These are phyloP conservation scores for Pleuronectes platessa DNA, from an alignment of 2,113 vertebrate species.

Conservation along the genomic window DNA sequence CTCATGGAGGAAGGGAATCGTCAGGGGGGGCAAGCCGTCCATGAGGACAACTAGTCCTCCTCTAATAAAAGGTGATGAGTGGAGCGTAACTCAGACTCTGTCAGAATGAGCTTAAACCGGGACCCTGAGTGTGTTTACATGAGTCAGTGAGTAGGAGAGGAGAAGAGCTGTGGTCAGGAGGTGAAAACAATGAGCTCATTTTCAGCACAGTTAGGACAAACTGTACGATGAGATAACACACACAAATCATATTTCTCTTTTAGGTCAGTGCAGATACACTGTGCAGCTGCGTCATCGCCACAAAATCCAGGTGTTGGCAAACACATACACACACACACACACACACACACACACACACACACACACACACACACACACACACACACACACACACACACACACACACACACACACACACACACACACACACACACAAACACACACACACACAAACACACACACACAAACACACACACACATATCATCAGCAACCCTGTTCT, in stretches of 20 bases:
- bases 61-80: constrained; percentile 52
- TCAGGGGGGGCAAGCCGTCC: constrained; percentile 7
- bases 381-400: background rate
- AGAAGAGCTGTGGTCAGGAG: background rate
- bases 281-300: background rate
- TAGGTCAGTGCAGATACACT: constrained; percentile 18
- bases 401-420: too few species aligned
- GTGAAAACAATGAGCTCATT: constrained; percentile 41
- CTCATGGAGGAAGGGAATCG: background rate
- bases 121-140: background rate
- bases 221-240: constrained; percentile 43
- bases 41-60: constrained; percentile 15
- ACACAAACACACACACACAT: constrained; percentile 9
- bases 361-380: constrained; percentile 8
- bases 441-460: constrained; percentile 3
- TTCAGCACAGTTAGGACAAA: constrained; percentile 36
- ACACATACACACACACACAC: background rate
- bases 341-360: constrained; percentile 13
- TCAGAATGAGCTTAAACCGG: background rate
- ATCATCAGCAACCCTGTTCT: background rate
- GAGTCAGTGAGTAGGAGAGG: background rate
- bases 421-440: constrained; percentile 18
- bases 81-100: constrained; percentile 13
- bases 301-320: background rate
- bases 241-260: constrained; percentile 27